Evolutionary conservation across 2,888 invertebrate species (phyloP).

Genomic region (Glaucopsyche alexis): DNA sequence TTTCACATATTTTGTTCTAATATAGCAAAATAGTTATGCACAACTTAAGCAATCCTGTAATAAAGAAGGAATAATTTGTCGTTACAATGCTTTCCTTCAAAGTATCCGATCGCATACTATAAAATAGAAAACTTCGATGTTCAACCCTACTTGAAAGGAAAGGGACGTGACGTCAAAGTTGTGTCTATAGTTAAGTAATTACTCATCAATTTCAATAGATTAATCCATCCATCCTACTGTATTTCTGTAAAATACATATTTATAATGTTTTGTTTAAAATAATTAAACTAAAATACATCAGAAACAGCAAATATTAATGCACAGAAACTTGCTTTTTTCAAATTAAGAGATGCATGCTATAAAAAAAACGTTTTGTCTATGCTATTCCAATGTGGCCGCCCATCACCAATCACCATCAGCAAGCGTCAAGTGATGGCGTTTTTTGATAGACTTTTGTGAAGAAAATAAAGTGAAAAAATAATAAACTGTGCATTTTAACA

Average conservation of each 20-base stretch:
- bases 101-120: slow-evolving; percentile 22
- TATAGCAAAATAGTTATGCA: too few species aligned
- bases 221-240: background rate
- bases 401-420: slow-evolving; percentile 50
- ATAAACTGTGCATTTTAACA: slow-evolving; percentile 58
- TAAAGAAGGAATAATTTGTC: too few species aligned
- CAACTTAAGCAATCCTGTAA: too few species aligned
- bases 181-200: slow-evolving; percentile 38
- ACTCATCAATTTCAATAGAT: slow-evolving; percentile 20
- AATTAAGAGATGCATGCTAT: slow-evolving; percentile 9
- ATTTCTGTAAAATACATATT: background rate
- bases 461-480: slow-evolving; percentile 54
- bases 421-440: slow-evolving; percentile 73
- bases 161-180: slow-evolving; percentile 49
- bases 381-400: slow-evolving; percentile 73
- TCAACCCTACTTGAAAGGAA: slow-evolving; percentile 56
- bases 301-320: background rate
- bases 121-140: slow-evolving; percentile 34
- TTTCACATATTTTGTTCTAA: too few species aligned
- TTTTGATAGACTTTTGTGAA: slow-evolving; percentile 60
- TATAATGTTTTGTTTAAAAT: background rate
- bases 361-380: slow-evolving; percentile 55
- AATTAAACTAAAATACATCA: background rate
- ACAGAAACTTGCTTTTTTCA: slow-evolving; percentile 20
- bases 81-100: background rate